Evolutionary conservation across 2,797 vertebrate genomes (phyloP).

Genomic region (Picus viridis): DNA sequence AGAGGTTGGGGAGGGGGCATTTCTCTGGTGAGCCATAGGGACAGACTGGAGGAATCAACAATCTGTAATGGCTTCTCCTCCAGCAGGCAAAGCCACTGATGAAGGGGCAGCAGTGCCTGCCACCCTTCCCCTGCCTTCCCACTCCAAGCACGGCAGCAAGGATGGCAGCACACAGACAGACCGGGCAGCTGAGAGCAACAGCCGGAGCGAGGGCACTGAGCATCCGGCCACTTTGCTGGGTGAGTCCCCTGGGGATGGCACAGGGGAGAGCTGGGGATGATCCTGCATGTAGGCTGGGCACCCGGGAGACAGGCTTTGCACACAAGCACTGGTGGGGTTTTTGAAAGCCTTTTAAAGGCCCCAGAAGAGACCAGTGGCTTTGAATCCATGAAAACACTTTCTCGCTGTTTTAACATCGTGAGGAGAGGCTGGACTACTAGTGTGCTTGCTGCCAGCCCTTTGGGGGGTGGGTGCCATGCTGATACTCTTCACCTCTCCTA

Average conservation of each 20-base stretch:
- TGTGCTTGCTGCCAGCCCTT: not conserved
- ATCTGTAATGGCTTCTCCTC: not conserved
- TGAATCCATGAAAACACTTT: not conserved
- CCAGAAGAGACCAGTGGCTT: not conserved
- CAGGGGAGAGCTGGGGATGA: rapidly evolving
- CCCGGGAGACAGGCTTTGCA: not conserved
- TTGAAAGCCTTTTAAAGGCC: not conserved
- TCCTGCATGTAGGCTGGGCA: rapidly evolving
- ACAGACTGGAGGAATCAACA: not conserved
- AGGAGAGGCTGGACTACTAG: rapidly evolving
- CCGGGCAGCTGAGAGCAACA: not conserved
- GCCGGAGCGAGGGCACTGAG: constrained; percentile 36
- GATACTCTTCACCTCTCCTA: not conserved
- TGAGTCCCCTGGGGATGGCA: not conserved
- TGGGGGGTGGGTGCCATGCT: rapidly evolving
- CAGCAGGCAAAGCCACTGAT: constrained; percentile 79
- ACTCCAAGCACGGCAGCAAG: constrained; percentile 78
- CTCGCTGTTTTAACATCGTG: not conserved
- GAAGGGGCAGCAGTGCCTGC: constrained; percentile 31
- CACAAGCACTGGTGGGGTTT: not conserved
- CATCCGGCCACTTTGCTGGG: constrained; percentile 44
- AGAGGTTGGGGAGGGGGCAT: not conserved
- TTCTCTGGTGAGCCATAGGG: rapidly evolving
- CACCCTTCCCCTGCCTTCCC: constrained; percentile 49
- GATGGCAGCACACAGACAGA: constrained; percentile 90